Base-by-base conservation (phyloP, 2,888 invertebrate species). In the Hirtodrosophila histrioides region DNA sequence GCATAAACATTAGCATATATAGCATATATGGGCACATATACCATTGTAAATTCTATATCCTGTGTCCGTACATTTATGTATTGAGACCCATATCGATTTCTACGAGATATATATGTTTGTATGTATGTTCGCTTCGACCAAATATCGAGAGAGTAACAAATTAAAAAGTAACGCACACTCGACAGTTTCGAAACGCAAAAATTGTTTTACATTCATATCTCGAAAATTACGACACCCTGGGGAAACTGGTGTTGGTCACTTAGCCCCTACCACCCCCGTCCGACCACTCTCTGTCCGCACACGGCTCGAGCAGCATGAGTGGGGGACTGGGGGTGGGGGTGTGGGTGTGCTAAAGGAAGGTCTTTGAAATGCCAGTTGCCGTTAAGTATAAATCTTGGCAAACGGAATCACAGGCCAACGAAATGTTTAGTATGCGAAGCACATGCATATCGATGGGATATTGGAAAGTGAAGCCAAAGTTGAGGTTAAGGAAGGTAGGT, bases 201-300 rank as follows among this genome's bases (percentile, higher is more conserved):
- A 90, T 88, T 89, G 90, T 91, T 90, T 90, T 88, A 89, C 90
- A 91, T 91, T 91, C 91, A 91, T 91, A 91, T 91, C 90, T 91
- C 88, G 89, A 87, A 88, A 88, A 84, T 89, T 90, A 91, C 90
- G 90, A 88, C 86, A 90, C 91, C 89, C 91, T 46, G 62, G 91
- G 91, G 91, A 90, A 78, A 72, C 67, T 66, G 70, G 63, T 69
- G 67, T 70, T 80, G 83, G 88, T 84, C 88, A 86, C 79, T 83
- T 69, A 54, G 66, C 55, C 68, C 9, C 11, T 4, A 44, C 45
- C 37, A 35, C 12, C 29, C 50, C 44, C n/a, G n/a, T n/a, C 56
- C 50, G 12, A 10, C 39, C 43, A 27, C 8, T 36, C 45, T 36
- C 7, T 35, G 9, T 31, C 54, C 31, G 36, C 36, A 50, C 53